A percentile compares a stretch with the other conserved stretches of the same genome.
Conservation (phyloP, 2,113 vertebrate species). For the Myiagra hebetior region DNA sequence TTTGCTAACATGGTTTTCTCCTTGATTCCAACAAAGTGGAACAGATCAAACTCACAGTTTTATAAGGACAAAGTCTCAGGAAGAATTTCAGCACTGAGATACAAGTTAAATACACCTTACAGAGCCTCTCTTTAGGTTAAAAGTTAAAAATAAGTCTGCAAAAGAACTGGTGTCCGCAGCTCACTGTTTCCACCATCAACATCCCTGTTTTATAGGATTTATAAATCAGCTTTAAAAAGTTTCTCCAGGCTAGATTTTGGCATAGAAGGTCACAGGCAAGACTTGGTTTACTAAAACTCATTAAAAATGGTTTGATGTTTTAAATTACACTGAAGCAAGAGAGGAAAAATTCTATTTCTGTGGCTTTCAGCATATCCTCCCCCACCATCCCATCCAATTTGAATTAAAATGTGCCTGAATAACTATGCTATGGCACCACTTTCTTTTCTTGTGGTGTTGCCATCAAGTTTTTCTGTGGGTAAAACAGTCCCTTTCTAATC, state of each 20-base stretch:
- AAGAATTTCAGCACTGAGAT: not conserved
- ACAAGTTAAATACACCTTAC: not conserved
- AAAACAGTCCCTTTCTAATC: not conserved
- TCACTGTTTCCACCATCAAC: not conserved
- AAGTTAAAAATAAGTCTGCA: not conserved
- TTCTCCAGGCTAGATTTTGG: slow-evolving; percentile 50
- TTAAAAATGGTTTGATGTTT: slow-evolving; percentile 63
- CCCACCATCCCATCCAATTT: not conserved
- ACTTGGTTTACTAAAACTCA: slow-evolving; percentile 37
- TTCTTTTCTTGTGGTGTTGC: slow-evolving; percentile 41
- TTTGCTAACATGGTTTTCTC: not conserved
- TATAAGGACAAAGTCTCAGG: not conserved
- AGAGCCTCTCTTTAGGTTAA: not conserved
- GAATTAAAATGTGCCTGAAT: slow-evolving; percentile 43
- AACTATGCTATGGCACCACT: not conserved
- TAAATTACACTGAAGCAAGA: slow-evolving; percentile 39
- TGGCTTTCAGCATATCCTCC: slow-evolving; percentile 29
- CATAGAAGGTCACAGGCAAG: slow-evolving; percentile 4
- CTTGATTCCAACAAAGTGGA: not conserved
- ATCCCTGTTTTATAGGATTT: not conserved
- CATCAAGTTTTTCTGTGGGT: not conserved
- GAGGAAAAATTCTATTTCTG: slow-evolving; percentile 38
- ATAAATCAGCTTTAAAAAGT: slow-evolving; percentile 17
- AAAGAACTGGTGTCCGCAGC: not conserved
- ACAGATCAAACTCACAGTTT: not conserved